Evolutionary conservation across 2,113 vertebrate species (phyloP).

Genomic region (Leptobrachium ailaonicum): DNA sequence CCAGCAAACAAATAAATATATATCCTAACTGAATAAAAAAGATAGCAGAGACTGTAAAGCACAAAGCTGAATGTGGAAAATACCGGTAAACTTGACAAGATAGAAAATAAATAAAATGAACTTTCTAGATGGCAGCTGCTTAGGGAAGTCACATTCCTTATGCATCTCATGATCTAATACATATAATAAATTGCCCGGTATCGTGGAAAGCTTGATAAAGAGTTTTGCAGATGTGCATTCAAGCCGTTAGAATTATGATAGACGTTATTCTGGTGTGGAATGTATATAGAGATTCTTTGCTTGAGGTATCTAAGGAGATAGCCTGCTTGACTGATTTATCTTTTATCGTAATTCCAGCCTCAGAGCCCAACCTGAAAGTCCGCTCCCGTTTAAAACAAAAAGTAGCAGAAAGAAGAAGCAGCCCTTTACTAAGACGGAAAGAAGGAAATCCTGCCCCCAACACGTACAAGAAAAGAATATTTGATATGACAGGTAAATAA

Average conservation of each 20-base stretch:
- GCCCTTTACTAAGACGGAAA: constrained; percentile 91
- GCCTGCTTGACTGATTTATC: neutral
- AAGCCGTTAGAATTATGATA: neutral
- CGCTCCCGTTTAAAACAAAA: constrained; percentile 98
- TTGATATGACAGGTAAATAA: constrained; percentile 91
- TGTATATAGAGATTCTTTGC: constrained; percentile 13
- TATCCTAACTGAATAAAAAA: neutral
- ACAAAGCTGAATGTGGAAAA: neutral
- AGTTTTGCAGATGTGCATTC: neutral
- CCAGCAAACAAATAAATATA: neutral
- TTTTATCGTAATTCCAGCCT: constrained; percentile 75
- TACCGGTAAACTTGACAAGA: neutral
- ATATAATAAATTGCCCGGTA: neutral
- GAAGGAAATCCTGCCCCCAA: constrained; percentile 81
- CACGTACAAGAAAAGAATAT: constrained; percentile 94
- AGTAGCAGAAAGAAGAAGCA: constrained; percentile 96
- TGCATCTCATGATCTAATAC: neutral
- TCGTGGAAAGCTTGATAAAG: neutral
- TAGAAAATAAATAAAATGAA: neutral
- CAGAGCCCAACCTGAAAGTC: constrained; percentile 98
- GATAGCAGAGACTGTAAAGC: neutral
- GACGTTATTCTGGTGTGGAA: neutral
- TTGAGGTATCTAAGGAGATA: neutral
- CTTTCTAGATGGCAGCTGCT: neutral
- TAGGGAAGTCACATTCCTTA: neutral